phyloP scores from a whole-genome alignment of 2,797 vertebrate species.

The Anguilla anguilla region DNA sequence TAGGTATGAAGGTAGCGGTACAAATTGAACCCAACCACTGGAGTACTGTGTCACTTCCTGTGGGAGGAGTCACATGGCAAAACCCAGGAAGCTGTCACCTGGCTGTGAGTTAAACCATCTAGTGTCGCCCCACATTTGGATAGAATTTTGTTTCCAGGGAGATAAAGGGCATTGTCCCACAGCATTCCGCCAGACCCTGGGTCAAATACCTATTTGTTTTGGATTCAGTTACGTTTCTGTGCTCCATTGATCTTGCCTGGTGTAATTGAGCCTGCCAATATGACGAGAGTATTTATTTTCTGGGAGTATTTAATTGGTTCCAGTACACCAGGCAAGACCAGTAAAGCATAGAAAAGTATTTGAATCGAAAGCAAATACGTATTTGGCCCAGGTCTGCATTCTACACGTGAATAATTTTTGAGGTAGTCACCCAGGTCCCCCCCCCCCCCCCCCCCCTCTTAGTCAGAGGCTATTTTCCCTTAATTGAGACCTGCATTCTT shows the following conservation, averaged over 20 bases:
- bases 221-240: no score
- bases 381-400: no score
- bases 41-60: background rate
- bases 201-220: no score
- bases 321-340: no score
- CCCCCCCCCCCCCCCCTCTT: conserved; percentile 31
- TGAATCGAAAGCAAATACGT: no score
- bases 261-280: no score
- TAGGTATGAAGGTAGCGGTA: background rate
- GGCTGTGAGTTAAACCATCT: background rate
- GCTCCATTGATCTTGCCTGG: no score
- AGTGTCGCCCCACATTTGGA: background rate
- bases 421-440: conserved; percentile 58
- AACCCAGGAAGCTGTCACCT: background rate
- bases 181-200: conserved; percentile 43
- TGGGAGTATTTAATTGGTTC: no score
- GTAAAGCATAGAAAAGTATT: no score
- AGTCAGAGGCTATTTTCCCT: conserved; percentile 50
- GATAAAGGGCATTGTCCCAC: background rate
- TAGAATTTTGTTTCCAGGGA: background rate
- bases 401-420: no score
- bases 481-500: conserved; percentile 68
- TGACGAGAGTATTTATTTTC: no score
- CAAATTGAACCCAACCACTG: background rate
- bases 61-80: background rate